Base-by-base conservation (phyloP, 2,797 vertebrate species). In the Rhyacichthys aspro region DNA sequence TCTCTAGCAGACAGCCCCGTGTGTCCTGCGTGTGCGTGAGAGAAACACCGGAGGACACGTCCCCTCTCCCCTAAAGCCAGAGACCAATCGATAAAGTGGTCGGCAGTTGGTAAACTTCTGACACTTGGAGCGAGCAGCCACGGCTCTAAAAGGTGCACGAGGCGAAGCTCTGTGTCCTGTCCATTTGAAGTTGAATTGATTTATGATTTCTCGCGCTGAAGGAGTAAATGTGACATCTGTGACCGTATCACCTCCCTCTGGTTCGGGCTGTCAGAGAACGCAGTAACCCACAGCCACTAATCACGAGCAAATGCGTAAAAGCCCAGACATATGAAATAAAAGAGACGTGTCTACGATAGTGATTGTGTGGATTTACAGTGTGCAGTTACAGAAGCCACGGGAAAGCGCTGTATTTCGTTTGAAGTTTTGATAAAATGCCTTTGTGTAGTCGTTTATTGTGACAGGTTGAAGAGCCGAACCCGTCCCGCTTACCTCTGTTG, bases 401-500 rank as follows among this genome's bases (percentile, higher is more conserved):
- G 43, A 57, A 48, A 33, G 71, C 73, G 64, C 67, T 78, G 76
- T 76, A 65, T 88, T 89, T 87, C 79, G 86, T 89, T 91, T 86
- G 79, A 91, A 93, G 89, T 92, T 93, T 90, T 16, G 0, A 3
- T 38, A 63, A 56, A 61, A 50, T 76, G 74, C 15, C 36, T 57
- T 37, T 74, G 63, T 73, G 83, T 74, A 53, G 52, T 56, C 39
- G 46, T 36, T 58, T 39, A 80, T 67, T 49, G n/a, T 28, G 43
- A 23, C 42, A 59, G 58, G 9, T 19, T 28, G 2, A 16, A 16
- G 34, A 45, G 58, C 64, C 37, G 54, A 76, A 79, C 34, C 18
- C 44, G 47, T 49, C 70, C 62, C 70, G 37, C 91, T 93, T 91
- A 95, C 95, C 93, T 95, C 94, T 92, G 92, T 95, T 93, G 90